These are phyloP conservation scores for Paramormyrops kingsleyae DNA, from an alignment of 2,113 vertebrate species.

Conservation along the genomic window DNA sequence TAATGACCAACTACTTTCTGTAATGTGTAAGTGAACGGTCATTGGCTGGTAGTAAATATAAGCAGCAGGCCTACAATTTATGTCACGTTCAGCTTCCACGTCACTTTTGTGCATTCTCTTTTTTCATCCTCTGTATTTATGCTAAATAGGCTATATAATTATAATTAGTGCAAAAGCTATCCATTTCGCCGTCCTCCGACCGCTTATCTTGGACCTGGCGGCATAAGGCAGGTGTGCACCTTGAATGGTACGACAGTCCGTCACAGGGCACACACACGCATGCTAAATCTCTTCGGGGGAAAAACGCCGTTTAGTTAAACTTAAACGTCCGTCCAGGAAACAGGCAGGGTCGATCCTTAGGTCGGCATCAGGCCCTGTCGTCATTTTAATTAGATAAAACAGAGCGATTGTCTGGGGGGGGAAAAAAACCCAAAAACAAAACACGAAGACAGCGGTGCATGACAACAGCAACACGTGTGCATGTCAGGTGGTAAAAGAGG, in stretches of 20 bases:
- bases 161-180: background rate
- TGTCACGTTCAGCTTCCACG: background rate
- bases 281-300: background rate
- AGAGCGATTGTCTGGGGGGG: background rate
- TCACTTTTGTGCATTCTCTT: background rate
- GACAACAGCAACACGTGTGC: conserved; percentile 1
- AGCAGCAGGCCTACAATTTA: background rate
- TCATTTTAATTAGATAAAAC: background rate
- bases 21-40: background rate
- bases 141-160: background rate
- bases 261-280: background rate
- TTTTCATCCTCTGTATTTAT: background rate
- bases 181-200: background rate
- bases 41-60: background rate
- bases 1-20: background rate
- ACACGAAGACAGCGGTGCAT: background rate
- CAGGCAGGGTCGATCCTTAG: background rate
- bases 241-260: background rate
- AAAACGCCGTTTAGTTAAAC: background rate
- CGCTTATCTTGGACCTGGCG: background rate
- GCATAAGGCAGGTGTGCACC: background rate
- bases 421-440: background rate
- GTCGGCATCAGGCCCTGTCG: background rate
- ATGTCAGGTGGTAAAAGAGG: background rate
- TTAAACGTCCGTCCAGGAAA: background rate